A percentile compares a stretch with the other conserved stretches of the same genome.
phyloP scores from a whole-genome alignment of 2,113 vertebrate species.

The Galeopterus variegatus region DNA sequence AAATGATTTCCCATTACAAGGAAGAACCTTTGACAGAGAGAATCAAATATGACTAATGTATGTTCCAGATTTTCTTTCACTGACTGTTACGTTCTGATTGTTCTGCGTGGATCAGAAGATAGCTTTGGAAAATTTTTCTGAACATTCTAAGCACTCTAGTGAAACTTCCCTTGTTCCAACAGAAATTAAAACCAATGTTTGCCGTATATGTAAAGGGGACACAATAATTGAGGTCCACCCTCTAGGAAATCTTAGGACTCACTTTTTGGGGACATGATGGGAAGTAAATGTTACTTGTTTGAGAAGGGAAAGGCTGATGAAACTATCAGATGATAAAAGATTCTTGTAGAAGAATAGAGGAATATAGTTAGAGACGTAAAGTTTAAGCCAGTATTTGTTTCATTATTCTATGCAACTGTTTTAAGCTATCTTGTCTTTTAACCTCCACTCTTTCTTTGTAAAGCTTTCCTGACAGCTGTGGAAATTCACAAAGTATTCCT shows the following conservation, averaged over 20 bases:
- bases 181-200: conserved; percentile 31
- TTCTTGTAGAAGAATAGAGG: conserved; percentile 53
- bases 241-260: conserved; percentile 25
- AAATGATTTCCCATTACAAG: conserved; percentile 94
- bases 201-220: neutral
- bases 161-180: neutral
- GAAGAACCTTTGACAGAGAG: conserved; percentile 42
- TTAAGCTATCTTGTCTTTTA: conserved; percentile 39
- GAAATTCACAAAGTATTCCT: conserved; percentile 3
- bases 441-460: neutral
- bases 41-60: conserved; percentile 81
- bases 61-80: neutral
- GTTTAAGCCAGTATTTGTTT: neutral
- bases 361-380: neutral
- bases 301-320: conserved; percentile 32
- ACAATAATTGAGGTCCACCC: neutral
- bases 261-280: neutral
- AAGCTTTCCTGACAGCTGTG: conserved; percentile 7
- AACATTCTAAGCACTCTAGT: neutral
- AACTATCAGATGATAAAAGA: conserved; percentile 17
- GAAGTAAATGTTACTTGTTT: conserved; percentile 40
- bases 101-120: neutral
- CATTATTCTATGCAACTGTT: neutral
- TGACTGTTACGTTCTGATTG: neutral
- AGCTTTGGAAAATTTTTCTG: neutral